These are phyloP conservation scores for Acholoe squamosa DNA, from an alignment of 2,888 invertebrate genomes.

Conservation along the genomic window DNA sequence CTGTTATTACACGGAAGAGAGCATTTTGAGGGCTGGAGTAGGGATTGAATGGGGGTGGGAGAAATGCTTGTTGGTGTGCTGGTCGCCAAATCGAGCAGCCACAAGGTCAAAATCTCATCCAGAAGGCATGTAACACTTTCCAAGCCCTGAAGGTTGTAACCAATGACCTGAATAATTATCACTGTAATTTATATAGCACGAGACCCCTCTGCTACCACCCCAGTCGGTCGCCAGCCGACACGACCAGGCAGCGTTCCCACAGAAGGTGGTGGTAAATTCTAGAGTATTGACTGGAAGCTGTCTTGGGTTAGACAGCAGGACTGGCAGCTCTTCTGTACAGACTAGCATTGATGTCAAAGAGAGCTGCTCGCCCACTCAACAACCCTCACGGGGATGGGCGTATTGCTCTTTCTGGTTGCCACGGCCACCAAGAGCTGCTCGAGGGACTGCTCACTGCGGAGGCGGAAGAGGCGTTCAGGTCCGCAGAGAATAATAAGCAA, in stretches of 20 bases:
- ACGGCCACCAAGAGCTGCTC: slow-evolving; percentile 19
- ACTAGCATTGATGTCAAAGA: slow-evolving; percentile 40
- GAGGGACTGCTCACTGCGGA: neutral
- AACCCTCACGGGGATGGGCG: slow-evolving; percentile 30
- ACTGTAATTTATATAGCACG: neutral
- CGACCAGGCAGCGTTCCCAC: neutral
- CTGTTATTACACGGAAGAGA: neutral
- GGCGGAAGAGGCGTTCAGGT: neutral
- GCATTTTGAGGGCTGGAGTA: neutral
- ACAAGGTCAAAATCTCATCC: neutral
- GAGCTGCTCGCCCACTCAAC: slow-evolving; percentile 21
- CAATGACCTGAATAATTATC: slow-evolving; percentile 29
- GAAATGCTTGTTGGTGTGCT: neutral
- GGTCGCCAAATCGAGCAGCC: neutral
- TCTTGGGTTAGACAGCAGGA: neutral
- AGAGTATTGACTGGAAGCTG: slow-evolving; percentile 23
- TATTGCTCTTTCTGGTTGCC: slow-evolving; percentile 25
- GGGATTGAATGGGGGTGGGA: too few species aligned
- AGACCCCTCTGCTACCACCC: neutral
- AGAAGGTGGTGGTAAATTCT: slow-evolving; percentile 25
- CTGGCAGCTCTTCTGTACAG: slow-evolving; percentile 17
- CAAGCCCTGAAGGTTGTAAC: neutral
- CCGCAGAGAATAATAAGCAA: slow-evolving; percentile 51
- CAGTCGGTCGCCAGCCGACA: neutral
- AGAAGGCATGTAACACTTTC: slow-evolving; percentile 11